Base-by-base conservation (phyloP, 2,797 vertebrate genomes). In the Sarcophilus harrisii region DNA sequence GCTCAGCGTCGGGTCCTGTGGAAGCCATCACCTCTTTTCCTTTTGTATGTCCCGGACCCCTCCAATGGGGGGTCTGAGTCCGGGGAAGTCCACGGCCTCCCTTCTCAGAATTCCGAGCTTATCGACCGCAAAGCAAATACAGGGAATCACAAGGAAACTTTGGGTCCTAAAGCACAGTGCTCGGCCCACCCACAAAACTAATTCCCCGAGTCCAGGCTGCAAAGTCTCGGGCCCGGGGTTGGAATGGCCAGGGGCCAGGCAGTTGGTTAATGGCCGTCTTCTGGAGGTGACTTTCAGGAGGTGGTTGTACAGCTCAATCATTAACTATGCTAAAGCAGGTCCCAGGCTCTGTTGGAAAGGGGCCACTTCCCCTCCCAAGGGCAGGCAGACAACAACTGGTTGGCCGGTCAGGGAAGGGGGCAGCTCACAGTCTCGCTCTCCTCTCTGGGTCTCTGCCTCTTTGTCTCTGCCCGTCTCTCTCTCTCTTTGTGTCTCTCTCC, bases 241-340 rank as follows among this genome's bases (percentile, higher is more conserved):
- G 28, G 27, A n/a, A 92, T 94, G 24, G 94, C 96, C 94, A 97
- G 87, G 59, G 92, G 94, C 96, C 94, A 97, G 87, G 66, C 91
- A 95, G 91, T 96, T 95, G 92, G 93, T 97, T 97, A 97, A 96
- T 94, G 90, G 95, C 96, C 94, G 96, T 96, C 54, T 58, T 93
- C 93, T 96, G 8, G 95, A 98, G 97, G 97, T 98, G 98, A 98
- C 98, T 98, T 98, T 98, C 93, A 95, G 96, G 96, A 98, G 98
- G 98, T 97, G 97, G 94, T 29, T 98, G 98, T 95, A 92, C 96
- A 95, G 98, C 98, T 99, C 98, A 98, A 99, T 99, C 94, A 99
- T 99, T 99, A 99, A 98, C 98, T 0, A 11, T 91, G 62, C 95
- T 5, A 0, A 93, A 95, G 98, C 98, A 98, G 97, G 97, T 97